Conservation (phyloP, 2,888 invertebrate species). For the Lithodes maja region DNA sequence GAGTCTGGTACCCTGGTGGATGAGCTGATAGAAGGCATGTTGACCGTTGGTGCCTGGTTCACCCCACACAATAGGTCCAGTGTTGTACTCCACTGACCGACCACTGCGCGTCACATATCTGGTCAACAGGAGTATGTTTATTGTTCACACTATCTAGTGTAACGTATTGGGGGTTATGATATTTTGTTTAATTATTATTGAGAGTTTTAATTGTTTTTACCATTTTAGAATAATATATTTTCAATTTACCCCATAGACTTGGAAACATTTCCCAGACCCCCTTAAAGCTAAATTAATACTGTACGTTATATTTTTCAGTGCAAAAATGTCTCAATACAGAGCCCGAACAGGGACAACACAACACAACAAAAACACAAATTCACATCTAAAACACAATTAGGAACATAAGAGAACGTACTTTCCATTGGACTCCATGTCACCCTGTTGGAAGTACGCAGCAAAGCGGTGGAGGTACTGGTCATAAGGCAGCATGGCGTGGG, state of each 20-base stretch:
- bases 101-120: slow-evolving; percentile 85
- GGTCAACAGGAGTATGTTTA: not conserved
- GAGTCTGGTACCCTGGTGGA: slow-evolving; percentile 93
- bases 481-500: slow-evolving; percentile 96
- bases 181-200: too few species aligned
- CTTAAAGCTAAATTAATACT: too few species aligned
- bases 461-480: slow-evolving; percentile 99
- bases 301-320: too few species aligned
- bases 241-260: too few species aligned
- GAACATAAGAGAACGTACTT: slow-evolving; percentile 81
- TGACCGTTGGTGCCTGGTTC: slow-evolving; percentile 99
- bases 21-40: slow-evolving; percentile 99
- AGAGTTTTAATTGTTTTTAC: too few species aligned
- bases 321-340: too few species aligned
- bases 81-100: slow-evolving; percentile 79
- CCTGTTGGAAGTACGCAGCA: slow-evolving; percentile 99
- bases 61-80: slow-evolving; percentile 95
- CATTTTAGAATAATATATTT: too few species aligned
- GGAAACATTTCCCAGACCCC: too few species aligned
- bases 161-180: too few species aligned
- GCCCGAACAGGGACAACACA: too few species aligned
- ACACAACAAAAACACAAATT: too few species aligned
- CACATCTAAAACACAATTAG: too few species aligned
- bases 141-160: not conserved
- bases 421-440: slow-evolving; percentile 99